phyloP scores from a whole-genome alignment of 2,113 vertebrate genomes.

The Hydrochoerus hydrochaeris region DNA sequence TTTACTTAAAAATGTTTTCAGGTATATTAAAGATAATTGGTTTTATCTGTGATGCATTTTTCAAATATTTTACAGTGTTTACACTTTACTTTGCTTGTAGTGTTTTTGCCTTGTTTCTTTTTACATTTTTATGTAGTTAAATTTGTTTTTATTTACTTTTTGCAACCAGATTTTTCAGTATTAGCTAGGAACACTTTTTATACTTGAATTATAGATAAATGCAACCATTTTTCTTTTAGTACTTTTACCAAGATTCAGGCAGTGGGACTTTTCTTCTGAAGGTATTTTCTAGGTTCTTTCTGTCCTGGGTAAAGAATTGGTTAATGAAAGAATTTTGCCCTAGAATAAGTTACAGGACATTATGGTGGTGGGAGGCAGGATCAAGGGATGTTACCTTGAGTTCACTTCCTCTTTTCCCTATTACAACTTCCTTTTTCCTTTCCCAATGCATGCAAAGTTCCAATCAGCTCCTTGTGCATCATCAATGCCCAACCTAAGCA shows the following conservation, averaged over 20 bases:
- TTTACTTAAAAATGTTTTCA: conserved; percentile 29
- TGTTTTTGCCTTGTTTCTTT: background rate
- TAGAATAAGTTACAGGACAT: too few species aligned
- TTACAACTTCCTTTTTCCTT: too few species aligned
- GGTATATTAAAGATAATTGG: background rate
- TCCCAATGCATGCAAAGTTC: too few species aligned
- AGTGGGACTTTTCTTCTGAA: background rate
- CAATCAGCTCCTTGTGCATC: too few species aligned
- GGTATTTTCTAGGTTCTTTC: background rate
- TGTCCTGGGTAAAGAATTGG: background rate
- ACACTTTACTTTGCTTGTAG: background rate
- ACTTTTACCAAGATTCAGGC: background rate
- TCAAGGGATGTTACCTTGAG: too few species aligned
- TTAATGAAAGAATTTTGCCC: too few species aligned
- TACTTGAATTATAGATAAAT: background rate
- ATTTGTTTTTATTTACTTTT: conserved; percentile 13
- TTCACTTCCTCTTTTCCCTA: too few species aligned
- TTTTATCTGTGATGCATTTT: conserved; percentile 19
- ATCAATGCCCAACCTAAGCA: too few species aligned
- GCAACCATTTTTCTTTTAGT: background rate
- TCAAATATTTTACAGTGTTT: background rate
- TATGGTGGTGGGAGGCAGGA: too few species aligned
- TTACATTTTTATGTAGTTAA: conserved; percentile 3
- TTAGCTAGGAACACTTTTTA: background rate
- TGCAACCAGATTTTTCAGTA: background rate